Evolutionary conservation across 2,113 vertebrate species (phyloP), one percentile per base, ranked within the genome.

Genomic region (Chaetorhynchus papuensis): DNA sequence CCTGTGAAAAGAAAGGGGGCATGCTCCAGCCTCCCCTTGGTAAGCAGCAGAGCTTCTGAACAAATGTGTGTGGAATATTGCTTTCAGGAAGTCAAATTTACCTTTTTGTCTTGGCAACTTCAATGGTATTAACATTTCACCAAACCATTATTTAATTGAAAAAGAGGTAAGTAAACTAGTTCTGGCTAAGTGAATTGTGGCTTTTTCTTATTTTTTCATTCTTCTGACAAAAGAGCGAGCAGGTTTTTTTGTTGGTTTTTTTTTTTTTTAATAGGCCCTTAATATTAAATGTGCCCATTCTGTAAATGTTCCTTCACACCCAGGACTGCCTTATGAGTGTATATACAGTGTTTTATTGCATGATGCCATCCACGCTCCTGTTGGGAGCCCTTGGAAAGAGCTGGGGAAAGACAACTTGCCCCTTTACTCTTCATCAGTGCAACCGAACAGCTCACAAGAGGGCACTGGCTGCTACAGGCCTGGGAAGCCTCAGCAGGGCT

Each of bases 21-120:
- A 99, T 99, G 99, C 98, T 99, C 91, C 99, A 99, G 94, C 99
- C 99, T 26, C 99, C 99, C 0, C 98, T 99, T 68, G 99, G 99
- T 99, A 97, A 97, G 97, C 66, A 93, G 39, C 71, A 94, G 81
- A 37, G 61, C 37, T 95, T 50, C 61, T 86, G 42, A 74, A 27
- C 16, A 30, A 47, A 20, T 9, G 9, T 20, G 5, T 24, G 6
- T 14, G 26, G 37, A 59, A 9, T 63, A 6, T 31, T 59, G n/a
- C 53, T 80, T 37, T 69, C 13, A 24, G n/a, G 10, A 64, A 57
- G 28, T 74, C 1, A 2, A 13, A 88, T 75, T 86, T 23, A 35
- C 18, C 17, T 35, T 79, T 56, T 56, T 23, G 8, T 66, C 26
- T 64, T 57, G 65, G 33, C 39, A 79, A 87, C 57, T 63, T 59